phyloP scores from a whole-genome alignment of 2,113 vertebrate species.

The Strix aluco region DNA sequence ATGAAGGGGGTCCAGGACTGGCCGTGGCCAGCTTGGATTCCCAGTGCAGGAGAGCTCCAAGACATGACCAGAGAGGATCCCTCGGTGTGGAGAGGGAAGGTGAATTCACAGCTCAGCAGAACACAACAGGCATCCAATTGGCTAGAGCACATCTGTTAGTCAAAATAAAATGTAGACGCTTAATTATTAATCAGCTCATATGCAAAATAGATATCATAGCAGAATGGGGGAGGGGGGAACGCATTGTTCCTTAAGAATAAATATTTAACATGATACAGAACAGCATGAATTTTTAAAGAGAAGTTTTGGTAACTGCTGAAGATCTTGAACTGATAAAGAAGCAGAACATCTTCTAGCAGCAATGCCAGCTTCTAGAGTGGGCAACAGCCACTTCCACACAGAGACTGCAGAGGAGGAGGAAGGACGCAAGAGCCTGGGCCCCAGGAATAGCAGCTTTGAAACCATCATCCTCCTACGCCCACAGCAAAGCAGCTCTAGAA shows the following conservation, averaged over 20 bases:
- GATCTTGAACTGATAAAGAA: constrained; percentile 26
- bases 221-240: background rate
- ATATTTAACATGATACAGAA: constrained; percentile 70
- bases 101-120: constrained; percentile 42
- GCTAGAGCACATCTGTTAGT: constrained; percentile 9
- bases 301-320: constrained; percentile 46
- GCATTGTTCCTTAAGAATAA: constrained; percentile 63
- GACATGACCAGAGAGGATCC: background rate
- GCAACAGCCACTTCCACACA: background rate
- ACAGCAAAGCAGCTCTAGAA: background rate
- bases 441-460: background rate
- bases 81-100: background rate
- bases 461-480: background rate
- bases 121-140: background rate
- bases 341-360: background rate
- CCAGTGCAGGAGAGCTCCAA: background rate
- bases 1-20: background rate
- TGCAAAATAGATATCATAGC: constrained; percentile 67
- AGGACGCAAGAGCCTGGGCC: background rate
- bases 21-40: background rate
- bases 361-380: background rate
- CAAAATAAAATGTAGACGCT: constrained; percentile 52
- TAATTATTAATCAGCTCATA: constrained; percentile 68
- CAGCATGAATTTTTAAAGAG: constrained; percentile 63
- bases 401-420: background rate